These are phyloP conservation scores for Varanus salvator DNA, from an alignment of 2,113 vertebrate species.

Conservation along the genomic window DNA sequence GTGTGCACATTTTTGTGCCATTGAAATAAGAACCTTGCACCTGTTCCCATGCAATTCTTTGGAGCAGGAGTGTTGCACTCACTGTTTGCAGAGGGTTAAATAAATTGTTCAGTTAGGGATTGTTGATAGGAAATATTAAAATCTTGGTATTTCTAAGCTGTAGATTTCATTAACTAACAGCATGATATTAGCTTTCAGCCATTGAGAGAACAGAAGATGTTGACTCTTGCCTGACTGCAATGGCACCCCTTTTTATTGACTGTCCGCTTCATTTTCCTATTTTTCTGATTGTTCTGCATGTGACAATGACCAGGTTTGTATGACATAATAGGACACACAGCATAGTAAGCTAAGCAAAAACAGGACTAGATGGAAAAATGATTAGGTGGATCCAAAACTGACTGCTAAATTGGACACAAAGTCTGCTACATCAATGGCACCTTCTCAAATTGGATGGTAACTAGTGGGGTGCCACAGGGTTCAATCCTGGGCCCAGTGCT, in stretches of 20 bases:
- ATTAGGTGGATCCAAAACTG: too few relatives aligned
- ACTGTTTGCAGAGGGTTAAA: slow-evolving; percentile 6
- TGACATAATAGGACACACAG: too few relatives aligned
- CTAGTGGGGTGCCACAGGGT: too few relatives aligned
- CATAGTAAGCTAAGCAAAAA: too few relatives aligned
- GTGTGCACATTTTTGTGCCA: background rate
- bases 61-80: background rate
- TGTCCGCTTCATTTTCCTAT: background rate
- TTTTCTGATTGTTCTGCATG: background rate
- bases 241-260: background rate
- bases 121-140: slow-evolving; percentile 8
- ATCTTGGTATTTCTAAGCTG: slow-evolving; percentile 18
- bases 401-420: too few relatives aligned
- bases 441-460: too few relatives aligned
- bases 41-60: slow-evolving; percentile 8
- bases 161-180: slow-evolving; percentile 14
- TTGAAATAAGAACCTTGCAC: slow-evolving; percentile 25
- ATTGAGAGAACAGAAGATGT: background rate
- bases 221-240: background rate
- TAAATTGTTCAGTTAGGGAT: slow-evolving; percentile 17
- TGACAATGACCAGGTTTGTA: too few relatives aligned
- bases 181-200: slow-evolving; percentile 4
- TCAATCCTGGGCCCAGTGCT: too few relatives aligned
- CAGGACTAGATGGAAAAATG: too few relatives aligned
- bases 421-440: too few relatives aligned